phyloP scores from a whole-genome alignment of 2,113 vertebrate genomes.

The Paradoxurus hermaphroditus region DNA sequence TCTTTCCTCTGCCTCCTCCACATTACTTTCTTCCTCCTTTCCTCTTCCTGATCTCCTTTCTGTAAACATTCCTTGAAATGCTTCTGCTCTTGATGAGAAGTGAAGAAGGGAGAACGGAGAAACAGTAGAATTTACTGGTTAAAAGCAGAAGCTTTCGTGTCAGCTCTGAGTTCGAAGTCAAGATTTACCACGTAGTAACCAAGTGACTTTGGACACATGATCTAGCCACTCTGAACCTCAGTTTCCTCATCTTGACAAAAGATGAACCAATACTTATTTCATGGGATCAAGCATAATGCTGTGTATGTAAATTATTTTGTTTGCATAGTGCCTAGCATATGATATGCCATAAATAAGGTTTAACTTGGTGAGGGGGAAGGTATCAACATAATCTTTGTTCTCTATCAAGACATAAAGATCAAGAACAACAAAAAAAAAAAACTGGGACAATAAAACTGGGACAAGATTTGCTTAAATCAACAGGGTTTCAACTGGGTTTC shows the following conservation, averaged over 20 bases:
- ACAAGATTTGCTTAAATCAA: not conserved
- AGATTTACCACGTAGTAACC: not conserved
- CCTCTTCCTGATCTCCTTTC: not conserved
- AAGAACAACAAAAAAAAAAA: no score
- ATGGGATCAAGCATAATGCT: not conserved
- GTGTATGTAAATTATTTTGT: not conserved
- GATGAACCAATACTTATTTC: not conserved
- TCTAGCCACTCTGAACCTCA: no score
- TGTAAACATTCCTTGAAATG: not conserved
- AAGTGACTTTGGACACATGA: not conserved
- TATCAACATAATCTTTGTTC: not conserved
- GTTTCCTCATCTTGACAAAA: not conserved
- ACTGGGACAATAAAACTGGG: no score
- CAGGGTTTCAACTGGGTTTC: not conserved
- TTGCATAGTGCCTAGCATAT: not conserved
- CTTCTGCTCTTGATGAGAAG: not conserved
- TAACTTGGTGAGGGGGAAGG: not conserved
- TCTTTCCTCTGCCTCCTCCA: constrained; percentile 38
- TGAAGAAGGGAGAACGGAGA: constrained; percentile 16
- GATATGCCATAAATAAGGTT: not conserved
- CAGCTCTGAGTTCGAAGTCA: not conserved
- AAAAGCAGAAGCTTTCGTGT: not conserved
- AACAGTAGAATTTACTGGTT: not conserved
- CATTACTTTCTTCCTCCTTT: constrained; percentile 41
- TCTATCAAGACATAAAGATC: no score